Conservation (phyloP, 2,113 vertebrate species). For the Bucco capensis region DNA sequence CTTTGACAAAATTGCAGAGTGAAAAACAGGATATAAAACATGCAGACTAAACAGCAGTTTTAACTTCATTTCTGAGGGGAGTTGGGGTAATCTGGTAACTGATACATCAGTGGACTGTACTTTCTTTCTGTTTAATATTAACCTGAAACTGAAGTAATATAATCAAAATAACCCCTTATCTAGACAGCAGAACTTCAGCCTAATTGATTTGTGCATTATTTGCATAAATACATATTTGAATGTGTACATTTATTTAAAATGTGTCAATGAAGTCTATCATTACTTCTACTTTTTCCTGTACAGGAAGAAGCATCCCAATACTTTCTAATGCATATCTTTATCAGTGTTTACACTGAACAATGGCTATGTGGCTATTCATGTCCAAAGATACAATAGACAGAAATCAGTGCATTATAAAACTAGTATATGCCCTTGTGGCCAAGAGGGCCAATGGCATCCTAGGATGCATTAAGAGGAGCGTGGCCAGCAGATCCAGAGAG, state of each 20-base stretch:
- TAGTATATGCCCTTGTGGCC: too few relatives aligned
- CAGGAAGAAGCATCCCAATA: neutral
- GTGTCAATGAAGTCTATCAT: neutral
- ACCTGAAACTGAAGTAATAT: neutral
- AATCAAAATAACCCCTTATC: neutral
- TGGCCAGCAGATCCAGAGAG: too few relatives aligned
- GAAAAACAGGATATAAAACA: neutral
- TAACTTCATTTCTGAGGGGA: neutral
- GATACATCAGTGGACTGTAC: neutral
- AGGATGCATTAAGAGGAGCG: too few relatives aligned
- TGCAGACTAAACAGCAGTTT: neutral
- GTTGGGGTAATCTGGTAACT: neutral
- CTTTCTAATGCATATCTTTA: neutral
- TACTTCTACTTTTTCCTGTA: neutral
- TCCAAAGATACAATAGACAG: neutral
- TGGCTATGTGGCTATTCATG: neutral
- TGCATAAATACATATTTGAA: neutral
- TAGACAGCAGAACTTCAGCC: neutral
- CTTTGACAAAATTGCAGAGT: neutral
- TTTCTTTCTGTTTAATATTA: neutral
- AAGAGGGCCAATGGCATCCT: too few relatives aligned
- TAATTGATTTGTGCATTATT: neutral
- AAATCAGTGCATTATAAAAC: neutral
- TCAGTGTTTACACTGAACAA: neutral
- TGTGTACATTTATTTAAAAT: neutral